Conservation (phyloP, 2,888 invertebrate genomes). For the Protodeltote pygarga region DNA sequence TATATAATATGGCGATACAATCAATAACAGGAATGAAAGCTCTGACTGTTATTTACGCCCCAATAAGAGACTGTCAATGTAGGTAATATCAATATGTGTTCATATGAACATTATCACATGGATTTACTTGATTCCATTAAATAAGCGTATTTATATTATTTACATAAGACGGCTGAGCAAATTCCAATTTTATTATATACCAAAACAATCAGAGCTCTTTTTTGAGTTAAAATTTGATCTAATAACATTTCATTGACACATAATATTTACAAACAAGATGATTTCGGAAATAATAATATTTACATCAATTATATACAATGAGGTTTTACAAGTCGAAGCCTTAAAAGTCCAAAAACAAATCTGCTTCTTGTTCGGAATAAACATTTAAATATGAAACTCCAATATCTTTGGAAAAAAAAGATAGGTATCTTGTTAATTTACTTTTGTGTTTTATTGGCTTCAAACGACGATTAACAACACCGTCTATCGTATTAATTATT, state of each 20-base stretch:
- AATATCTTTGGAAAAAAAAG: too few relatives aligned
- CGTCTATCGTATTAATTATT: conserved; percentile 10
- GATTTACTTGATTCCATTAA: conserved; percentile 32
- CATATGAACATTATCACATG: conserved; percentile 44
- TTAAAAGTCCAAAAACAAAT: conserved; percentile 12
- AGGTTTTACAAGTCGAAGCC: conserved; percentile 36
- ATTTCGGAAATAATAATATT: conserved; percentile 39
- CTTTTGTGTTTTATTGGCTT: conserved; percentile 24
- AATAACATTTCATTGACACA: conserved; percentile 36
- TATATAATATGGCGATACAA: conserved; percentile 79
- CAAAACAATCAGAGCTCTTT: conserved; percentile 43
- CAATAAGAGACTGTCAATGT: conserved; percentile 28
- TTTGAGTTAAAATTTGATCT: conserved; percentile 41
- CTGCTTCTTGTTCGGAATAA: too few relatives aligned
- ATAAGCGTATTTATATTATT: conserved; percentile 47
- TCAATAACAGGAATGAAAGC: conserved; percentile 52
- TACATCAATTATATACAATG: conserved; percentile 53
- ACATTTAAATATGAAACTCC: too few relatives aligned
- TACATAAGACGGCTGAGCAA: conserved; percentile 25
- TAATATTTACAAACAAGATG: conserved; percentile 43
- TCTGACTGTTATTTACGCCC: conserved; percentile 44
- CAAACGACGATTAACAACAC: conserved; percentile 31
- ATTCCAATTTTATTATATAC: conserved; percentile 11
- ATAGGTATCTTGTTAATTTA: too few relatives aligned
- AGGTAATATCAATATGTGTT: conserved; percentile 21